These are phyloP conservation scores for Aphis gossypii DNA, from an alignment of 1,140 invertebrate genomes.

Conservation along the genomic window DNA sequence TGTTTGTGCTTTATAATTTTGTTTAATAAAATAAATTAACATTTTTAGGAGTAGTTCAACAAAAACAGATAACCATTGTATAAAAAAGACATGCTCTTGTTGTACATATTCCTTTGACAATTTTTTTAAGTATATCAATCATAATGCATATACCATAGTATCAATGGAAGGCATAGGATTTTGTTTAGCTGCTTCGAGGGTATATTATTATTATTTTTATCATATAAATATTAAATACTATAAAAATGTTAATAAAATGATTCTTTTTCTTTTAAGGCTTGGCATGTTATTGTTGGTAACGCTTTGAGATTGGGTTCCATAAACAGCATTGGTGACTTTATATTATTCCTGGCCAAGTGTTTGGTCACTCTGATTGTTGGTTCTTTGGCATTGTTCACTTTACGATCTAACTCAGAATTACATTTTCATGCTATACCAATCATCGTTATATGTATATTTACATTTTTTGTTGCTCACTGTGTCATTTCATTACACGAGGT, in stretches of 20 bases:
- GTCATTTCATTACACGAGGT: conserved; percentile 94
- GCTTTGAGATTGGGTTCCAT: conserved; percentile 88
- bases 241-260: background rate
- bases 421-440: conserved; percentile 87
- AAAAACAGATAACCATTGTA: conserved; percentile 12
- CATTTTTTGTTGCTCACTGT: conserved; percentile 92
- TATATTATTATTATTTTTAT: conserved; percentile 65
- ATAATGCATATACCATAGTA: conserved; percentile 91
- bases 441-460: conserved; percentile 84
- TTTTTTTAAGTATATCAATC: conserved; percentile 89
- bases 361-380: conserved; percentile 83
- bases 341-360: conserved; percentile 91
- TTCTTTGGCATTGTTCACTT: conserved; percentile 75
- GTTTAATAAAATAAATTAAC: background rate
- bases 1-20: background rate
- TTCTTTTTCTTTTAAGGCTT: conserved; percentile 72
- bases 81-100: conserved; percentile 82
- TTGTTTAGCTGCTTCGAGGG: conserved; percentile 80
- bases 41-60: background rate
- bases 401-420: conserved; percentile 75
- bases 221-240: background rate
- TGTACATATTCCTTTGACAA: conserved; percentile 90
- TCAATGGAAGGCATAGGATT: conserved; percentile 86
- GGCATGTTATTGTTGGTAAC: conserved; percentile 82
- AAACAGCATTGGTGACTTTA: conserved; percentile 93